These are phyloP conservation scores for Eueremaeus valkanovi DNA, from an alignment of 2,888 invertebrate genomes.

Conservation along the genomic window DNA sequence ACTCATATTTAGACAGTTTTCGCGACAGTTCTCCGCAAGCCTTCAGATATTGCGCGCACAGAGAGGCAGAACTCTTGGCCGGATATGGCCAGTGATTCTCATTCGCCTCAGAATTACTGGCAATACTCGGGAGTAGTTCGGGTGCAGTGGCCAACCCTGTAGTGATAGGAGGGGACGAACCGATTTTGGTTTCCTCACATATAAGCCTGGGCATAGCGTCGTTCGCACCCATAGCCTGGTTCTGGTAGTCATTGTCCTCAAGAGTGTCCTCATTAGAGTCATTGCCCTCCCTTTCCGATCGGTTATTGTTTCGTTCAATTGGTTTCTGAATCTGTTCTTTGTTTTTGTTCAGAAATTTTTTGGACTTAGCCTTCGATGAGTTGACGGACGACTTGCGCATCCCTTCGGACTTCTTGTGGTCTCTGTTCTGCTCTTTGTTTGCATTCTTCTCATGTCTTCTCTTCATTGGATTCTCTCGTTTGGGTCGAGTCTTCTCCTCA, in stretches of 20 bases:
- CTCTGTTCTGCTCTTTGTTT: neutral
- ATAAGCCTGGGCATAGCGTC: no score
- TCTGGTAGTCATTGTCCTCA: no score
- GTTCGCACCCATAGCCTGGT: no score
- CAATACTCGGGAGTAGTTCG: no score
- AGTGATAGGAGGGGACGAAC: no score
- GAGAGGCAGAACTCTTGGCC: slow-evolving; percentile 3
- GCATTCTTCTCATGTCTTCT: neutral
- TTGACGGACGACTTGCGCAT: neutral
- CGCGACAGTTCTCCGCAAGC: neutral
- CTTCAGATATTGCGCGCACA: slow-evolving; percentile 20
- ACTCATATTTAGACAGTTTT: neutral
- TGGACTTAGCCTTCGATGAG: neutral
- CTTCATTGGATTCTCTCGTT: neutral
- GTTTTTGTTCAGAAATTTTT: neutral
- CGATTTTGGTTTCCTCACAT: no score
- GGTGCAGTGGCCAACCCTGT: no score
- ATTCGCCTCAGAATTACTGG: neutral
- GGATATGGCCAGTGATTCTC: neutral
- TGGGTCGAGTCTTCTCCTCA: neutral
- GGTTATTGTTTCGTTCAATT: neutral
- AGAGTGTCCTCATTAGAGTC: neutral
- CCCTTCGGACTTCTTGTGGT: no score
- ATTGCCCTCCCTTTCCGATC: neutral
- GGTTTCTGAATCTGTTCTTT: neutral